phyloP scores from a whole-genome alignment of 2,888 invertebrate genomes.

The Ptilodon capucinus region DNA sequence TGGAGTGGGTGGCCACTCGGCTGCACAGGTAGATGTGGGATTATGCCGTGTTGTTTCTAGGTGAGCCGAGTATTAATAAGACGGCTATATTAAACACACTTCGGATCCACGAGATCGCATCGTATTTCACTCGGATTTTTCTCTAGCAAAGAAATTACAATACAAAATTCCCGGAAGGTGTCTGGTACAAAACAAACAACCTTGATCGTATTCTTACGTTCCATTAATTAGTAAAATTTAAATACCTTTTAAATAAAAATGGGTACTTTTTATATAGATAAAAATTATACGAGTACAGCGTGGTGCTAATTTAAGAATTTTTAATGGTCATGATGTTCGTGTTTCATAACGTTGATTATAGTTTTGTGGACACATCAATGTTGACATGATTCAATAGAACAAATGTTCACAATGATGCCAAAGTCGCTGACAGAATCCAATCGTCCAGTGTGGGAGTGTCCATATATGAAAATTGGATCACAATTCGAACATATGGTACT shows the following conservation, averaged over 20 bases:
- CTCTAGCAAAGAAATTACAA: too few species aligned
- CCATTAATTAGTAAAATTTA: too few species aligned
- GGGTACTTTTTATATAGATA: too few species aligned
- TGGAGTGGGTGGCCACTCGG: conserved; percentile 39
- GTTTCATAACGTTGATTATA: neutral
- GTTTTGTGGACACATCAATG: neutral
- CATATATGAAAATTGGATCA: neutral
- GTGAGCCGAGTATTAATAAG: conserved; percentile 66
- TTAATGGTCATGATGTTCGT: too few species aligned
- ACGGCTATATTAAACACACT: conserved; percentile 60
- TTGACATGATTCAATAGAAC: neutral
- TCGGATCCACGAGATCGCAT: conserved; percentile 54
- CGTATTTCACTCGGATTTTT: conserved; percentile 49
- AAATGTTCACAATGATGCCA: neutral
- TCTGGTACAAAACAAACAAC: too few species aligned
- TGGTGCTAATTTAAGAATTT: too few species aligned
- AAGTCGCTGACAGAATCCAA: neutral
- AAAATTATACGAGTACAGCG: too few species aligned
- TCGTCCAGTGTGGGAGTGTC: neutral
- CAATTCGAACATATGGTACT: neutral
- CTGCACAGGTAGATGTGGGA: conserved; percentile 59
- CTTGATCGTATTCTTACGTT: too few species aligned
- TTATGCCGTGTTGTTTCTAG: conserved; percentile 54
- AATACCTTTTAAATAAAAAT: too few species aligned
- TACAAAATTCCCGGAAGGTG: too few species aligned